Conservation (phyloP, 2,797 vertebrate genomes). For the Scolopax bukidnonensis region DNA sequence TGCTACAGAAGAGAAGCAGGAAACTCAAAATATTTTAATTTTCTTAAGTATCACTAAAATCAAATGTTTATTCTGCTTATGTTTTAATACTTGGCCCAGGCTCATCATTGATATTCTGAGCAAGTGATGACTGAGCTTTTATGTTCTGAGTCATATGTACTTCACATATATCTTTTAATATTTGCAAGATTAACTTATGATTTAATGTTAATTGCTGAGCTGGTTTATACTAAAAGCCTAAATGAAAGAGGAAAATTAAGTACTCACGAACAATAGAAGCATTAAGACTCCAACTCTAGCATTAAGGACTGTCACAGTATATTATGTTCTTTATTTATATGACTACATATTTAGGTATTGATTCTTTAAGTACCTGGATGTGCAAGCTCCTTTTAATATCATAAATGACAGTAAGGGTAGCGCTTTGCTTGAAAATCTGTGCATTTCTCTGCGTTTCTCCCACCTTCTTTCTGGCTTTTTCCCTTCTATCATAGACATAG, state of each 20-base stretch:
- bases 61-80: background rate
- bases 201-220: background rate
- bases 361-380: background rate
- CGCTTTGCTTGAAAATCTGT: background rate
- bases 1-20: background rate
- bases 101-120: background rate
- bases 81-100: background rate
- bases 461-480: background rate
- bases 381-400: background rate
- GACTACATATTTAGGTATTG: background rate
- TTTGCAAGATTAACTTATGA: background rate
- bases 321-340: background rate
- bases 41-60: background rate
- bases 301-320: background rate
- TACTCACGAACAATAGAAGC: background rate
- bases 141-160: background rate
- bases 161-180: rapidly evolving
- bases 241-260: background rate
- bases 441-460: background rate
- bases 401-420: background rate
- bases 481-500: background rate
- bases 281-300: background rate
- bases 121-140: background rate
- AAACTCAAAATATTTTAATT: background rate
- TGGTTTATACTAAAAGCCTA: background rate